Evolutionary conservation across 2,888 invertebrate genomes (phyloP).

Genomic region (Dynastes tityus): DNA sequence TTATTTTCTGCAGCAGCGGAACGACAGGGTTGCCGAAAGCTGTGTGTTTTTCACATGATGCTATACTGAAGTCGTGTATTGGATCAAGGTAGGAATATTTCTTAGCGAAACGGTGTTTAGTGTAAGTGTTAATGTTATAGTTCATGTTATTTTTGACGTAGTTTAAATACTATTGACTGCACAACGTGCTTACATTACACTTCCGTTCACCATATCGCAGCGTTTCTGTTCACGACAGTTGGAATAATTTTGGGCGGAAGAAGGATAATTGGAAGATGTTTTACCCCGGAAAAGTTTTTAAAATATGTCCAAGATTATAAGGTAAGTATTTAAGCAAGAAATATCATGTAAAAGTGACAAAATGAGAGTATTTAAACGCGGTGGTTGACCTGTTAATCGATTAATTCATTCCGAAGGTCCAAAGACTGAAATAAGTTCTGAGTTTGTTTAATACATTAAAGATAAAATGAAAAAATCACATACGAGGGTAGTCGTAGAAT

Average conservation of each 20-base stretch:
- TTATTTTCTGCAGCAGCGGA: conserved; percentile 60
- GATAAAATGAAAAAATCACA: too few species aligned
- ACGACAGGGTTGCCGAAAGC: conserved; percentile 60
- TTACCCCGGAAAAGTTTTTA: conserved; percentile 21
- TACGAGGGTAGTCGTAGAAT: too few species aligned
- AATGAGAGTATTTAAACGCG: too few species aligned
- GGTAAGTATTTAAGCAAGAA: not conserved
- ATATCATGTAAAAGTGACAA: too few species aligned
- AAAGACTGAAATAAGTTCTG: too few species aligned
- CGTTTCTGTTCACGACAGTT: conserved; percentile 1
- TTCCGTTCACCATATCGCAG: not conserved
- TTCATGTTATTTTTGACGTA: conserved; percentile 54
- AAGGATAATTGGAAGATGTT: not conserved
- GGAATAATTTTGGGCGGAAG: conserved; percentile 7
- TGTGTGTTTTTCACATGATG: conserved; percentile 57
- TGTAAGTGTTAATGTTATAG: not conserved
- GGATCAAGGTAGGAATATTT: conserved; percentile 9
- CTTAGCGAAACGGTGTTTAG: not conserved
- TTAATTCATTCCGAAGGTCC: too few species aligned
- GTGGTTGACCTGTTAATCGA: too few species aligned
- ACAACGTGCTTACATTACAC: conserved; percentile 56
- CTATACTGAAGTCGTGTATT: conserved; percentile 33
- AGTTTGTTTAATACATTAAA: too few species aligned
- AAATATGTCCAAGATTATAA: conserved; percentile 37
- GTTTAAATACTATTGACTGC: conserved; percentile 60